A percentile compares a stretch with the other conserved stretches of the same genome.
phyloP scores from a whole-genome alignment of 2,113 vertebrate genomes.

The Heterotis niloticus region DNA sequence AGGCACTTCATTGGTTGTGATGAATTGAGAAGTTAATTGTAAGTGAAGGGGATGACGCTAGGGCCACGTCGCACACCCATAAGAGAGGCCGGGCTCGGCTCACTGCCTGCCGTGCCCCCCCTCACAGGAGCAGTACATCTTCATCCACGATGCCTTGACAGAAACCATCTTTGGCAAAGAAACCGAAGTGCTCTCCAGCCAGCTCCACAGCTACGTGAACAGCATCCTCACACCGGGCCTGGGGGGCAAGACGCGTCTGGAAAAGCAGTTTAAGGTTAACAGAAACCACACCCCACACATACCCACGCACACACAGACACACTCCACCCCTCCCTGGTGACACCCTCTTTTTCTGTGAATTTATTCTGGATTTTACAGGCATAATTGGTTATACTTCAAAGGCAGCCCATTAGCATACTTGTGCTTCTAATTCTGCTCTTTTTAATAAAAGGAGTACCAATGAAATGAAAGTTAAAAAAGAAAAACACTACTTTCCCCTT shows the following conservation, averaged over 20 bases:
- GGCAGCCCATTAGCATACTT: constrained; percentile 1
- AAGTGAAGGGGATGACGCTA: too few species aligned
- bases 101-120: background rate
- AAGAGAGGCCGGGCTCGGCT: background rate
- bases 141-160: constrained; percentile 90
- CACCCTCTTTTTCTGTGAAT: background rate
- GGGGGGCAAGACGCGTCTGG: constrained; percentile 75
- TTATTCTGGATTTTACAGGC: background rate
- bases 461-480: constrained; percentile 19
- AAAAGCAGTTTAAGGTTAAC: constrained; percentile 88
- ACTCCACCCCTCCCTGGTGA: background rate
- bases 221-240: constrained; percentile 80
- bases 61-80: background rate
- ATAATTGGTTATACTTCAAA: constrained; percentile 1
- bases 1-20: background rate
- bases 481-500: constrained; percentile 19
- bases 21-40: background rate
- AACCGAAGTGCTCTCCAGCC: constrained; percentile 78
- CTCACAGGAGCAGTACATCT: constrained; percentile 88
- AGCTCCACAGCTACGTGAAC: constrained; percentile 85
- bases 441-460: constrained; percentile 12
- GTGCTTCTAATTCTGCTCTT: constrained; percentile 5
- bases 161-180: constrained; percentile 89
- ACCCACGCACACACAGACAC: background rate
- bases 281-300: background rate